phyloP scores from a whole-genome alignment of 1,140 invertebrate species.

The Lepidotrigona ventralis region DNA sequence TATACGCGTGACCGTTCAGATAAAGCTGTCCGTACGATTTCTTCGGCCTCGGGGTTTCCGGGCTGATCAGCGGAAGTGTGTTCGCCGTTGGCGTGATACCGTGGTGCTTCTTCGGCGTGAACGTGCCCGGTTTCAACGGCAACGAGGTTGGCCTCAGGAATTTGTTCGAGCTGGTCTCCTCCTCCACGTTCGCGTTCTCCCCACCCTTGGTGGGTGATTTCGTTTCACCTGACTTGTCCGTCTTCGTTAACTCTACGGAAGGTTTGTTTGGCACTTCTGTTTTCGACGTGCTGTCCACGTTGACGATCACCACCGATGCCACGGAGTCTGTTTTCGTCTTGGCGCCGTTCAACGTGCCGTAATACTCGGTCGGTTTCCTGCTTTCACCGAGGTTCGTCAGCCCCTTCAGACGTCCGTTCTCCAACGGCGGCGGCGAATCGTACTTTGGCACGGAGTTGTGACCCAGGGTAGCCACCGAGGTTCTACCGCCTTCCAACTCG shows the following conservation, averaged over 20 bases:
- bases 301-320: too few relatives aligned
- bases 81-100: conserved; percentile 88
- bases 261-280: conserved; percentile 49
- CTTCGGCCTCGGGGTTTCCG: conserved; percentile 92
- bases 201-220: conserved; percentile 55
- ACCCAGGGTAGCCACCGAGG: too few relatives aligned
- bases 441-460: too few relatives aligned
- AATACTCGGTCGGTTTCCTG: too few relatives aligned
- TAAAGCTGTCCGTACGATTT: conserved; percentile 94
- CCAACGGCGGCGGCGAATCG: too few relatives aligned
- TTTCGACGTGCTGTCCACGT: too few relatives aligned
- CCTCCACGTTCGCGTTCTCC: conserved; percentile 27
- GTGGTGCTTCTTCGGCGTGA: conserved; percentile 88
- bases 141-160: conserved; percentile 90
- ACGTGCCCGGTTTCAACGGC: conserved; percentile 90
- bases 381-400: too few relatives aligned
- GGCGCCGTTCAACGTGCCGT: too few relatives aligned
- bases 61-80: conserved; percentile 89
- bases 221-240: conserved; percentile 48
- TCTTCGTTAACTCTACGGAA: conserved; percentile 31
- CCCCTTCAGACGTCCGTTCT: too few relatives aligned
- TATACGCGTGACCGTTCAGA: conserved; percentile 95
- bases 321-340: too few relatives aligned
- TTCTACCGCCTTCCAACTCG: too few relatives aligned
- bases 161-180: conserved; percentile 78